Conservation (phyloP, 2,797 vertebrate genomes). For the Danio tinwini region DNA sequence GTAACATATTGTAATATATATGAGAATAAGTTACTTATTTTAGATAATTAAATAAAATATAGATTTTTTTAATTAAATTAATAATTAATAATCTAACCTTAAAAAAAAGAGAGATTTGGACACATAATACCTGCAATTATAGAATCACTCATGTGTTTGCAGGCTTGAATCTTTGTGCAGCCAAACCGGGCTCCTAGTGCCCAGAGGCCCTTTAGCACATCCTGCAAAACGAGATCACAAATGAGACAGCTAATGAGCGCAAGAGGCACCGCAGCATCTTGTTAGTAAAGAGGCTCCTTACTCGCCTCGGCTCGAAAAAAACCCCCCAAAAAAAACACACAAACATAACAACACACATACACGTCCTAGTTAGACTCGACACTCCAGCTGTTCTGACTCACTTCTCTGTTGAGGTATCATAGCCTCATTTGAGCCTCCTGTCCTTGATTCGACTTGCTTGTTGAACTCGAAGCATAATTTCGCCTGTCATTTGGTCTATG, state of each 20-base stretch:
- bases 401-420: constrained; percentile 27
- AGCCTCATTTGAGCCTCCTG: constrained; percentile 48
- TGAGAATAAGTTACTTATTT: too few relatives aligned
- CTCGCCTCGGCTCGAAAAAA: constrained; percentile 42
- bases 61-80: too few relatives aligned
- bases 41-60: too few relatives aligned
- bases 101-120: too few relatives aligned
- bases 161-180: constrained; percentile 9
- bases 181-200: constrained; percentile 52
- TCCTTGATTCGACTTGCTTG: constrained; percentile 49
- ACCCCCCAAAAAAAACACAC: not conserved
- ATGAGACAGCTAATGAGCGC: constrained; percentile 66
- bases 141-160: constrained; percentile 21
- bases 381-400: constrained; percentile 35
- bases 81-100: too few relatives aligned
- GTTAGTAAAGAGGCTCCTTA: constrained; percentile 53
- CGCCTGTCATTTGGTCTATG: constrained; percentile 40
- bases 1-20: too few relatives aligned
- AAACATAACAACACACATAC: constrained; percentile 41
- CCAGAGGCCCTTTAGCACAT: constrained; percentile 60
- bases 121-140: too few relatives aligned
- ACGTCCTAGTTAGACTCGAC: constrained; percentile 42
- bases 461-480: constrained; percentile 48
- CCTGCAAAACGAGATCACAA: constrained; percentile 62
- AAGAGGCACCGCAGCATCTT: constrained; percentile 54